Percentiles rank a stretch among this genome's conserved stretches.
These are phyloP conservation scores for Rallus crepitans DNA, from an alignment of 2,797 vertebrate genomes.

Conservation along the genomic window DNA sequence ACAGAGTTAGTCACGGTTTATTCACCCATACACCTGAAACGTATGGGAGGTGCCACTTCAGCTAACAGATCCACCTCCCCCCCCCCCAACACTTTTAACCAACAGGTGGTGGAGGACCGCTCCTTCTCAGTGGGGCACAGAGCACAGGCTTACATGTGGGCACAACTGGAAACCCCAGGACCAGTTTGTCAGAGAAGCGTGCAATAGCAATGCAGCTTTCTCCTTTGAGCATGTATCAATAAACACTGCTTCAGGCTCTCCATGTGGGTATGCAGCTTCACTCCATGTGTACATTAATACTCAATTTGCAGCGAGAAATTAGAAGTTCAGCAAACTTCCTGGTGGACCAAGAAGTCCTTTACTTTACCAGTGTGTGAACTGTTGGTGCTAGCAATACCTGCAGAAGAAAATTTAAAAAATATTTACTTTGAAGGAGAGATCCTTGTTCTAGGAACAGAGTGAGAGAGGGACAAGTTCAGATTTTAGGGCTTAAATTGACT, in stretches of 20 bases:
- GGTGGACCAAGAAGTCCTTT: neutral
- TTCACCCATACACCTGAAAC: neutral
- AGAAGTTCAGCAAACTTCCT: neutral
- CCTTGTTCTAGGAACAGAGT: neutral
- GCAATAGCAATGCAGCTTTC: neutral
- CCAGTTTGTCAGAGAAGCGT: neutral
- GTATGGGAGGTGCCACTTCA: neutral
- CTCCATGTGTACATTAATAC: neutral
- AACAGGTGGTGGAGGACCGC: neutral
- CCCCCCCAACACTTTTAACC: neutral
- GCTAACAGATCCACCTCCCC: neutral
- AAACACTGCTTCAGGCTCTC: neutral
- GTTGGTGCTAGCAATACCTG: neutral
- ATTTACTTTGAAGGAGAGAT: neutral
- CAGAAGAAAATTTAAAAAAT: neutral
- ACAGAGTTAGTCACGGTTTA: neutral
- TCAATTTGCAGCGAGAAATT: neutral
- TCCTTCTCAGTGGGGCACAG: neutral
- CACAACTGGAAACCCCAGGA: neutral
- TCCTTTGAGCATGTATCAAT: neutral
- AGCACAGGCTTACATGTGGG: accelerated
- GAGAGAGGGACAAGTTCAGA: neutral
- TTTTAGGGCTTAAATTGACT: neutral
- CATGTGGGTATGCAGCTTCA: neutral
- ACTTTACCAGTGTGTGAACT: neutral